Evolutionary conservation across 1,140 invertebrate genomes (phyloP).

Genomic region (Venustaconcha ellipsiformis): DNA sequence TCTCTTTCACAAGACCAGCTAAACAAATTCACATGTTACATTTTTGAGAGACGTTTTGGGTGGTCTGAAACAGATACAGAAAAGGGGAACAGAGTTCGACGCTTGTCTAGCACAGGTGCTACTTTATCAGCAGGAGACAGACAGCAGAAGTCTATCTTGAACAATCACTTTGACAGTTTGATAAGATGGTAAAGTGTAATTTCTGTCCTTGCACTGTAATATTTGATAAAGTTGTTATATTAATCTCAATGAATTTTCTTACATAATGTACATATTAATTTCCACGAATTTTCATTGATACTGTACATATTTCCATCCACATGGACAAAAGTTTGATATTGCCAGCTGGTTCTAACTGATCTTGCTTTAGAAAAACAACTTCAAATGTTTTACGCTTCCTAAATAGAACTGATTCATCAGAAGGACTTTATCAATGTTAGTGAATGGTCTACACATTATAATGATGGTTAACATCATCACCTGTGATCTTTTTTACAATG

Average conservation of each 20-base stretch:
- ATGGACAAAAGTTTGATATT: too few relatives aligned
- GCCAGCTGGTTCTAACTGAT: too few relatives aligned
- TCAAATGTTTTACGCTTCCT: too few relatives aligned
- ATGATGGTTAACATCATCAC: too few relatives aligned
- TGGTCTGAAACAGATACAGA: conserved; percentile 44
- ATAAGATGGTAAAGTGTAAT: conserved; percentile 25
- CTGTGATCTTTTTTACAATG: too few relatives aligned
- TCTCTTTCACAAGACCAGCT: conserved; percentile 21
- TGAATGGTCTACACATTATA: too few relatives aligned
- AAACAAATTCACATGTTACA: conserved; percentile 37
- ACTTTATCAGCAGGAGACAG: conserved; percentile 20
- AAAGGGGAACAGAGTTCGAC: conserved; percentile 16
- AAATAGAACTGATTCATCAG: too few relatives aligned
- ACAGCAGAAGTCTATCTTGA: conserved; percentile 27
- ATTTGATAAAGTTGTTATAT: neutral
- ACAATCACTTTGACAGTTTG: conserved; percentile 25
- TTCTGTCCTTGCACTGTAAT: neutral
- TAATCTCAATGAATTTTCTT: neutral
- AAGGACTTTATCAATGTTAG: too few relatives aligned
- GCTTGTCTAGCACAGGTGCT: conserved; percentile 24
- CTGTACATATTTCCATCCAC: too few relatives aligned
- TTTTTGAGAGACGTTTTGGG: conserved; percentile 48
- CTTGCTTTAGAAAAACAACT: too few relatives aligned
- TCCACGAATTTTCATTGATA: too few relatives aligned
- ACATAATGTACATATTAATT: too few relatives aligned